Base-by-base conservation (phyloP, 2,888 invertebrate genomes). In the Clitarchus hookeri region DNA sequence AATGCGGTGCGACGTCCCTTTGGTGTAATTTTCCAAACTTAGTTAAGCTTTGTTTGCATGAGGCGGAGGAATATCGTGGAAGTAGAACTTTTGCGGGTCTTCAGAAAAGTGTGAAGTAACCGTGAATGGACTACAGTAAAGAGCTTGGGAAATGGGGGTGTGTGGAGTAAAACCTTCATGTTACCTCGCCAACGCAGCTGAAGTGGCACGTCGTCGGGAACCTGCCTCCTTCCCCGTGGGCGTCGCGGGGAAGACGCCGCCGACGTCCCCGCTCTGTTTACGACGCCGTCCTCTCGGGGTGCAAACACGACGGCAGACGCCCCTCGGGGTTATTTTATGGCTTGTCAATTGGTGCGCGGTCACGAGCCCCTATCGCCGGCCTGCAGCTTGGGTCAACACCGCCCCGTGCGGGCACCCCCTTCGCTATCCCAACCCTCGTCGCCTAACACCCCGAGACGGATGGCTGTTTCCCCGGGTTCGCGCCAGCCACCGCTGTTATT, bases 341-440 rank as follows among this genome's bases (percentile, higher is more conserved):
- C 82, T 82, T 82, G 82, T 82, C 82, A 82, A 82, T 82, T 27
- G 82, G 36, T 82, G 82, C 82, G 44, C 36, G 44, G 82, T 27
- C 82, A 82, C 82, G 82, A 65, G 65, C 65, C 65, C 65, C 65
- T 82, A 82, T 82, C 82, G 44, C 27, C 36, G 6, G 19, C 82
- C 44, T 36, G 82, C 82, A 82, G 82, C 82, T 82, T 82, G 27
- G 82, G 82, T 82, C 65, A 65, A 65, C 65, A 65, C 65, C 65
- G n/a, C 23, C 65, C 65, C 65, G 48, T 48, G 48, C 48, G 48
- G 48, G 48, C 48, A 16, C 48, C 48, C 48, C 65, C 65, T 65
- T 11, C 23, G 6, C 65, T 1, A 8, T 23, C n/a, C 16, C 65
- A 1, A 0, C 65, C 65, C 23, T 65, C 65, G 13, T 0, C n/a